These are phyloP conservation scores for Phalacrocorax aristotelis DNA, from an alignment of 2,113 vertebrate genomes.

Conservation along the genomic window DNA sequence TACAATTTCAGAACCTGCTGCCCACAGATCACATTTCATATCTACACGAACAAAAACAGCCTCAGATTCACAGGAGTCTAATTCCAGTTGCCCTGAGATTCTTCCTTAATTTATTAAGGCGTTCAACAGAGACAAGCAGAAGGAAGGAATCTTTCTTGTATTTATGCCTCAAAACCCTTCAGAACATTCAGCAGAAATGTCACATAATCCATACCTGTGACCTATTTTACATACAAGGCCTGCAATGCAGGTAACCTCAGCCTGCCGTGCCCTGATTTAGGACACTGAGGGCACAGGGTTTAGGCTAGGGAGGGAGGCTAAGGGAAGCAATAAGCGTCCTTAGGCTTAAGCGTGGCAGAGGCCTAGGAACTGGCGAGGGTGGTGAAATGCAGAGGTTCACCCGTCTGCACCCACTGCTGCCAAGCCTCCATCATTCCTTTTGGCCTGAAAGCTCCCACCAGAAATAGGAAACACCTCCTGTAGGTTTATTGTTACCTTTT, in stretches of 20 bases:
- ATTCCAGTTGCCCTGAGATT: background rate
- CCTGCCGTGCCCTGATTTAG: background rate
- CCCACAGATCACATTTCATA: background rate
- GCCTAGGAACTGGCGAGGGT: background rate
- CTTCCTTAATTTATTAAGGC: background rate
- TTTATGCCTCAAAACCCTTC: background rate
- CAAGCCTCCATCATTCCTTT: background rate
- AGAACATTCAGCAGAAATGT: background rate
- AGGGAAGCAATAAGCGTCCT: background rate
- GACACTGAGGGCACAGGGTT: background rate
- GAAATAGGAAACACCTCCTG: fast-evolving
- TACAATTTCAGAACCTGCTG: background rate
- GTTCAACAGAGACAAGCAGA: background rate
- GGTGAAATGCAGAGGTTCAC: background rate
- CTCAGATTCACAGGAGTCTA: background rate
- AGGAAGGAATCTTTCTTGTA: background rate
- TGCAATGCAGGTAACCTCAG: background rate
- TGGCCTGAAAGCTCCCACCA: background rate
- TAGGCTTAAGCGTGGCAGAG: background rate
- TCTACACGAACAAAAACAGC: background rate
- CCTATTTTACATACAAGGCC: background rate
- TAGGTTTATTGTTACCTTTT: background rate
- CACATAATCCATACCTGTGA: background rate
- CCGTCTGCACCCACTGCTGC: too few species aligned
- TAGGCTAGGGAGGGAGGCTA: background rate